Base-by-base conservation (phyloP, 2,113 vertebrate genomes). In the Muscicapa adusta region DNA sequence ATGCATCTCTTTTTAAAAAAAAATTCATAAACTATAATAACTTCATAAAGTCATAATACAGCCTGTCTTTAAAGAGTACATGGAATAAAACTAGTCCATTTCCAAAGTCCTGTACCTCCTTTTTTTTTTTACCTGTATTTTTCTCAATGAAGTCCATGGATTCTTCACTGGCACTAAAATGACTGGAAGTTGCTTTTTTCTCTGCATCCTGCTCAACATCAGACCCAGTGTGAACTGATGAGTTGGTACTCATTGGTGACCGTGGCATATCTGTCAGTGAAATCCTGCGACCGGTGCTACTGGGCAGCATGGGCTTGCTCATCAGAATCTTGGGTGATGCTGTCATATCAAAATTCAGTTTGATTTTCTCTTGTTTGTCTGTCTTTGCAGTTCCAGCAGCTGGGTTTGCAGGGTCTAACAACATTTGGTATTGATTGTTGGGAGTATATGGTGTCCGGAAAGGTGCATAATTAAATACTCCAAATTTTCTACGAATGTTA, bases 371-470 rank as follows among this genome's bases (percentile, higher is more conserved):
- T 23, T 98, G 97, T 95, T 99, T 99, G 91, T 99, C 99, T 3
- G 98, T 97, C 97, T 99, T 99, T 79, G 99, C 98, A 6, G 98
- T 98, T 34, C 99, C 99, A 13, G 98, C 99, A 10, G 98, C 94
- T 43, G 99, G 99, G 95, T 99, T 99, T 90, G 97, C 78, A 66
- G 99, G 99, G 83, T 99, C 99, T 47, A 99, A 88, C 24, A 99
- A 97, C 99, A 99, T 99, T 98, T 99, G 99, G 89, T 99, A 98
- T 95, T 99, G 99, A 97, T 99, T 99, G 96, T 99, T 99, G 96
- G 99, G 99, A 4, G 99, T 99, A 98, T 99, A 99, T 8, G 99
- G 98, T 33, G 99, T 99, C 97, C 99, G 98, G 97, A 99, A 99
- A 38, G 99, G 99, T 65, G 99, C 99, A 47, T 99, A 99, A 97